Conservation (phyloP, 2,888 invertebrate species). For the Xestia c-nigrum region DNA sequence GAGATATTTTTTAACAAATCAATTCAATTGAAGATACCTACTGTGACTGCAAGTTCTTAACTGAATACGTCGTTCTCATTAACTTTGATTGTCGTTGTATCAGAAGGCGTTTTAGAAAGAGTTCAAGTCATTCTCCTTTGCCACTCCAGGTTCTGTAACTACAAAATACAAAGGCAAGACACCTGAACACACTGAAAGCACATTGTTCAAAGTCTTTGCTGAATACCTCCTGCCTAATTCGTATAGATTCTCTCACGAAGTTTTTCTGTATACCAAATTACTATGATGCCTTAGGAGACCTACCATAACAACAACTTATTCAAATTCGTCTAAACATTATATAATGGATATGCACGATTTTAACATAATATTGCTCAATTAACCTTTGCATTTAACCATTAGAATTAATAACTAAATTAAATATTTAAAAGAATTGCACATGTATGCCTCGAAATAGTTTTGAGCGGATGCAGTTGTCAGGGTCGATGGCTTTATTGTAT, state of each 20-base stretch:
- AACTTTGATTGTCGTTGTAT: background rate
- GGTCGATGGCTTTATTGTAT: background rate
- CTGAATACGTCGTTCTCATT: background rate
- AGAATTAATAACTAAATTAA: conserved; percentile 25
- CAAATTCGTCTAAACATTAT: background rate
- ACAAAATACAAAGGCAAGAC: background rate
- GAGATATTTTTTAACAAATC: background rate
- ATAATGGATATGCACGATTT: conserved; percentile 22
- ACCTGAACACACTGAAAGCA: background rate
- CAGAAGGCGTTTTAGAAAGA: too few relatives aligned
- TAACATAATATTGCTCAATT: conserved; percentile 34
- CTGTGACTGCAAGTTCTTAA: background rate
- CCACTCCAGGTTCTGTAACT: background rate
- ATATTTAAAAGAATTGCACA: conserved; percentile 11
- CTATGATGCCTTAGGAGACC: too few relatives aligned
- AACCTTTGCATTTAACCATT: conserved; percentile 35
- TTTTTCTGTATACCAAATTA: background rate
- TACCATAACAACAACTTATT: background rate
- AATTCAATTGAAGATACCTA: background rate
- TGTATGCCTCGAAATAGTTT: conserved; percentile 12
- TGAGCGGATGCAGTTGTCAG: conserved; percentile 23
- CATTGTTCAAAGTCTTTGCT: background rate
- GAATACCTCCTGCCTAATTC: background rate
- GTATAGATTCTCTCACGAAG: background rate
- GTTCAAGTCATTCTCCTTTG: background rate